phyloP scores from a whole-genome alignment of 2,797 vertebrate species.

The Rhincodon typus region DNA sequence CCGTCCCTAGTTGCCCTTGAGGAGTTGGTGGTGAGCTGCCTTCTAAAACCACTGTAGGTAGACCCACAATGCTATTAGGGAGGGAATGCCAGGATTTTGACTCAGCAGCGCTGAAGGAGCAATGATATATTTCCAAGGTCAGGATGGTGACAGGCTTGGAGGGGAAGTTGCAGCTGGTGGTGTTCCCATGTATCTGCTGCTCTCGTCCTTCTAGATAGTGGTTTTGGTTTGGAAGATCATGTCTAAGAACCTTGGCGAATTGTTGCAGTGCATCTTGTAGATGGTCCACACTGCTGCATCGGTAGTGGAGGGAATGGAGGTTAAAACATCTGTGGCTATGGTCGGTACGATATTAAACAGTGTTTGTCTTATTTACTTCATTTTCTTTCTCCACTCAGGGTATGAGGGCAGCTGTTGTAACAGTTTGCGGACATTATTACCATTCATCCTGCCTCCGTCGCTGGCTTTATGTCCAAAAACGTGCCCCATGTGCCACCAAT shows the following conservation, averaged over 20 bases:
- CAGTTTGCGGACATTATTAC: conserved; percentile 72
- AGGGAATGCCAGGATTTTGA: neutral
- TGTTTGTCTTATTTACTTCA: neutral
- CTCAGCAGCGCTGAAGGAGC: neutral
- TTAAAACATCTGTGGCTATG: neutral
- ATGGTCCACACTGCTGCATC: neutral
- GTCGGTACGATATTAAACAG: neutral
- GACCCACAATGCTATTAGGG: neutral
- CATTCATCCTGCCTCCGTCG: conserved; percentile 71
- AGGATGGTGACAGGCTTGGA: neutral
- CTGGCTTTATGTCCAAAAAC: conserved; percentile 78
- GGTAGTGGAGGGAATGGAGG: neutral
- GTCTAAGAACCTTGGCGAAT: neutral
- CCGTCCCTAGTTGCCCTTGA: neutral
- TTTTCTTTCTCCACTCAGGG: conserved; percentile 52
- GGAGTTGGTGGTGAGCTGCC: neutral
- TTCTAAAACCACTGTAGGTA: neutral
- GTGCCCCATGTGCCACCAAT: conserved; percentile 76
- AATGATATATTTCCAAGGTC: neutral
- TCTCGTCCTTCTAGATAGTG: no score
- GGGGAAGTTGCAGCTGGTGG: neutral
- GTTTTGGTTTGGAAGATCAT: no score
- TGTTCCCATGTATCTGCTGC: neutral
- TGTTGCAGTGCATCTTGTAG: neutral
- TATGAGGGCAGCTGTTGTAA: conserved; percentile 70